Evolutionary conservation across 2,113 vertebrate species (phyloP).

Genomic region (Corynorhinus townsendii): DNA sequence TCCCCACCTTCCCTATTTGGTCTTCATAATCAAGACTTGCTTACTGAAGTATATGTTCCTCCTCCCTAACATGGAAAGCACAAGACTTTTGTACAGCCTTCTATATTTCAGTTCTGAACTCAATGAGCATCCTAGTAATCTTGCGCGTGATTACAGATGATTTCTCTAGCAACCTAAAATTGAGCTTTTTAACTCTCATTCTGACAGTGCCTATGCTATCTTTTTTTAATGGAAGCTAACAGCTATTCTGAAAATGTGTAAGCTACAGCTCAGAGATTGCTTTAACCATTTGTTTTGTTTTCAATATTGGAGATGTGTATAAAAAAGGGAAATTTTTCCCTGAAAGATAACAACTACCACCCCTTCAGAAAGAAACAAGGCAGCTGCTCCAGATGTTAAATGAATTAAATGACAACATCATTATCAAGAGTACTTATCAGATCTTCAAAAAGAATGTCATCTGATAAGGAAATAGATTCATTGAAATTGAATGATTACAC

Average conservation of each 20-base stretch:
- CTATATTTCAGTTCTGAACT: conserved; percentile 33
- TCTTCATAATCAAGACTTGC: conserved; percentile 55
- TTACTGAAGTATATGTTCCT: conserved; percentile 40
- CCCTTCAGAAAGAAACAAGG: not conserved
- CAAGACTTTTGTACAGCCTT: not conserved
- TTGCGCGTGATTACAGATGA: conserved; percentile 59
- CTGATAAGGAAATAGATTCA: conserved; percentile 48
- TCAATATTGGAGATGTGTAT: not conserved
- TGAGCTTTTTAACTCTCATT: conserved; percentile 59
- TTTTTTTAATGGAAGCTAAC: conserved; percentile 46
- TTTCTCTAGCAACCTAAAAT: conserved; percentile 35
- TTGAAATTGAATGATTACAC: conserved; percentile 65
- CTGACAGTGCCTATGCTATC: conserved; percentile 23
- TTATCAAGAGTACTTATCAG: conserved; percentile 44
- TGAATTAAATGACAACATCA: conserved; percentile 57
- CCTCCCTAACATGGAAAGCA: conserved; percentile 50
- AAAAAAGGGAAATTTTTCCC: not conserved
- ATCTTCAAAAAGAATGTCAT: conserved; percentile 40
- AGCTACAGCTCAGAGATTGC: not conserved
- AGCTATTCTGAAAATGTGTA: conserved; percentile 1
- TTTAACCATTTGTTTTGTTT: conserved; percentile 64
- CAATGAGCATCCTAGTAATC: conserved; percentile 30
- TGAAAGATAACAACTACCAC: conserved; percentile 11
- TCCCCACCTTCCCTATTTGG: conserved; percentile 50
- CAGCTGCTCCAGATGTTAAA: conserved; percentile 50